Evolutionary conservation across 2,797 vertebrate species (phyloP).

Genomic region (Octomys mimax): DNA sequence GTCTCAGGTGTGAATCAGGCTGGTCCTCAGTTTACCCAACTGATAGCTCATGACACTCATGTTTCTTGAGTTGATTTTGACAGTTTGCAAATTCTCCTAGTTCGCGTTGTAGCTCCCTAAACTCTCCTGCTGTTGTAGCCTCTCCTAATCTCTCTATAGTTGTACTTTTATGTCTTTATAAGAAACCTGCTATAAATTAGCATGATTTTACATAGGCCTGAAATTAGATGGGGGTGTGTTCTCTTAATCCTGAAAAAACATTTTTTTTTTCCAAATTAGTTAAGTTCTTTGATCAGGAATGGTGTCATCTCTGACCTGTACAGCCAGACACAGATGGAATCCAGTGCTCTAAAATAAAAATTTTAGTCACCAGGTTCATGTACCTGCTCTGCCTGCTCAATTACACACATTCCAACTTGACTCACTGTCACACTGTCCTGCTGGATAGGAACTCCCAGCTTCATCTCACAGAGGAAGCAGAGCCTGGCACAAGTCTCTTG

Average conservation of each 20-base stretch:
- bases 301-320: not conserved
- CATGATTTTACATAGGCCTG: not conserved
- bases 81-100: not conserved
- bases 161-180: not conserved
- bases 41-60: not conserved
- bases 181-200: not conserved
- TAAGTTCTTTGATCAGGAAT: not conserved
- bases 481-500: not conserved
- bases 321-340: not conserved
- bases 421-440: not conserved
- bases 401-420: not conserved
- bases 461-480: not conserved
- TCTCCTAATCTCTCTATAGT: not conserved
- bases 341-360: not conserved
- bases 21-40: not conserved
- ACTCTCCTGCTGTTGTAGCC: not conserved
- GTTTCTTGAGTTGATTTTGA: conserved; percentile 23
- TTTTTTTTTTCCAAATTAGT: not conserved
- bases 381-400: not conserved
- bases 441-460: not conserved
- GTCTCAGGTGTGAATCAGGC: not conserved
- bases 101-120: not conserved
- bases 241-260: conserved; percentile 12
- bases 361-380: not conserved
- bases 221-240: not conserved